Base-by-base conservation (phyloP, 1,140 invertebrate species). In the Bombus ignitus region DNA sequence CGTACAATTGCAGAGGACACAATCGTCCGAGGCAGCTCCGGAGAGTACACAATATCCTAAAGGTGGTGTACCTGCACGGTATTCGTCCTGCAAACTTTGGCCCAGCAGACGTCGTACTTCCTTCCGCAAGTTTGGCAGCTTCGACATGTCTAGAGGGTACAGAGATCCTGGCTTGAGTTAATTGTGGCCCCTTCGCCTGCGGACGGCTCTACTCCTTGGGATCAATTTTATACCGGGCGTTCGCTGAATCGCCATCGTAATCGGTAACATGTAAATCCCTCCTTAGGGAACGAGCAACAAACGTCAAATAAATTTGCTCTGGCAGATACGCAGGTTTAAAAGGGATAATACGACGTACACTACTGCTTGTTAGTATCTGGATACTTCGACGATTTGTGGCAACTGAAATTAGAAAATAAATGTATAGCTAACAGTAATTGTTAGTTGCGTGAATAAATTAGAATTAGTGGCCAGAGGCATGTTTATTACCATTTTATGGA, bases 141-240 rank as follows among this genome's bases (percentile, higher is more conserved):
- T 74, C 80, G 84, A 76, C 72, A 57, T 76, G 80, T 86, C 85
- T 65, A 66, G 44, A 74, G 88, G 84, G 66, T 65, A 65, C 57
- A 75, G 81, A 85, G 89, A 90, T 89, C 89, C 85, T 87, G 86
- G 77, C 59, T 86, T 79, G 82, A 81, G 86, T 90, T 90, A 88
- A 90, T 90, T 88, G 88, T 85, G 83, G 79, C 70, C 86, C 78
- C 71, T 83, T 75, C 53, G 68, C 75, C 71, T 65, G 76, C 80
- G 44, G 66, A 79, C 83, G 59, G 74, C 44, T 62, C 59, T 68
- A 62, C 71, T 66, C 47, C 62, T 18, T 70, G 66, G 78, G 70
- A 88, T 85, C 82, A 88, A 90, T 83, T 90, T 90, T 89, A 89
- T 47, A 57, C 66, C 13, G 77, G 22, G 44, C 4, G 81, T n/a